Evolutionary conservation across 2,888 invertebrate genomes (phyloP), one percentile per base, ranked within the genome.

Genomic region (Hirtodrosophila duncani): DNA sequence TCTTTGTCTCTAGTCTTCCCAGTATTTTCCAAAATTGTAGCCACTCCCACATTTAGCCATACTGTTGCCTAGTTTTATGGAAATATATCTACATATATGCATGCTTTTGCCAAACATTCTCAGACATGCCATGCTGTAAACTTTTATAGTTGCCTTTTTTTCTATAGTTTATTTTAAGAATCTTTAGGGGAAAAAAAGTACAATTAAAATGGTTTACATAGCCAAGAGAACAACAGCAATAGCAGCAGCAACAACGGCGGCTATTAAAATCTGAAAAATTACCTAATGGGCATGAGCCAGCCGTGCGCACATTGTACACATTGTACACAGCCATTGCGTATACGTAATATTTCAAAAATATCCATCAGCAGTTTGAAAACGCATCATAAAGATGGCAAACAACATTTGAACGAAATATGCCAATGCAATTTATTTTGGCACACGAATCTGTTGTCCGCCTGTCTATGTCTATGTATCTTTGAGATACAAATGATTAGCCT

Each of bases 301-400:
- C 45, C 64, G 64, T 48, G 14, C 53, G 43, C 58, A 50, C 17
- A n/a, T n/a, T n/a, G n/a, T n/a, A 44, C 44, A 30, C 60, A 21
- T n/a, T n/a, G n/a, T n/a, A n/a, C 21, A 11, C 27, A 30, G 37
- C 51, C 41, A 30, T 42, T 56, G 77, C 81, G 75, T 77, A 75
- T 80, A 52, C 67, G 75, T 80, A 80, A 75, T 75, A 52, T 52
- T 67, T 75, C 75, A 77, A 74, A 80, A 80, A 80, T 77, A 77
- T 51, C 37, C 8, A 29, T 34, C 9, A 20, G 9, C 44, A 24
- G n/a, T n/a, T n/a, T n/a, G n/a, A 27, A 50, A 14, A 37, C 23
- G 23, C n/a, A 45, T 26, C 34, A 14, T 18, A 16, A 30, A 37
- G 16, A 52, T 45, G 20, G 17, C 24, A 36, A 16, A 42, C 21